Evolutionary conservation across 2,888 invertebrate species (phyloP), one percentile per base, ranked within the genome.

Genomic region (Agonum fuliginosum): DNA sequence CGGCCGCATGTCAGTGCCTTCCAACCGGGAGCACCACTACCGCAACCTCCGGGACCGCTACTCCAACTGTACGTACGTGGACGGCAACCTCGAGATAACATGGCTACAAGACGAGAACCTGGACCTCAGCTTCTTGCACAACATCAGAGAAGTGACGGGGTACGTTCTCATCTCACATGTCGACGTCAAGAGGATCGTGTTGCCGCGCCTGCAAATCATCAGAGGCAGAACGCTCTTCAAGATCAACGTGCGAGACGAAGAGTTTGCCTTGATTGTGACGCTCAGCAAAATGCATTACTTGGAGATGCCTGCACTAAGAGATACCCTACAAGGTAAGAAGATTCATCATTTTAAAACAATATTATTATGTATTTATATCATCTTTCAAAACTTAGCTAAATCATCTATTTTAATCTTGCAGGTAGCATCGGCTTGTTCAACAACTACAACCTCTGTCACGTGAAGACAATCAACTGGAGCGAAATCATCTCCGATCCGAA

Each of bases 11-110:
- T 97, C 97, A 75, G 96, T 96, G 83, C 97, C 97, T 79, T 96
- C 96, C 81, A 97, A 97, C 88, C 92, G 95, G 81, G 94, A 95
- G 80, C 96, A 97, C 84, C 97, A 97, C 89, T 97, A 97, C 89
- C 91, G 96, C 82, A 97, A 97, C 87, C 90, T 97, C 84, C 93
- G 95, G 83, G 96, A 97, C 87, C 93, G 97, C 82, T 99, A 97
- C 89, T 96, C 95, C 81, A 98, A 98, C 89, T 99, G 99, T 88
- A 98, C 98, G 24, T 98, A 98, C 88, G 97, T 99, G 80, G 97
- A 98, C 86, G 99, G 99, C 79, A 99, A 99, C 88, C 90, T 99
- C 85, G 99, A 99, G 89, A 90, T 99, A 82, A 97, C 97, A 80
- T 97, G 97, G 96, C 91, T 98, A 51, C 93, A 95, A 86, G 95